Conservation (phyloP, 2,797 vertebrate species). For the Loris lydekkerianus region DNA sequence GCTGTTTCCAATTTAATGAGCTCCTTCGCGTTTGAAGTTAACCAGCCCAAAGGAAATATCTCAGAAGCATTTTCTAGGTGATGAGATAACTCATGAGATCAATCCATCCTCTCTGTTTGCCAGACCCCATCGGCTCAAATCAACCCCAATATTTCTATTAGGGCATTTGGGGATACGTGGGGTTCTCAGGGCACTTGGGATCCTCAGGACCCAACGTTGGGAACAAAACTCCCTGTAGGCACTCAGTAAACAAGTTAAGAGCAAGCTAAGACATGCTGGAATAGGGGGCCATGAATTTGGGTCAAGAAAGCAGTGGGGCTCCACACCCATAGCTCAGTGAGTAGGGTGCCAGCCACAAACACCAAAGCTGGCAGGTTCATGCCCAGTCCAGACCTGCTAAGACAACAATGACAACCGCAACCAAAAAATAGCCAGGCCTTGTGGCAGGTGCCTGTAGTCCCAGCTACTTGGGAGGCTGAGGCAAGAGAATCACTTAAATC, state of each 20-base stretch:
- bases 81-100: background rate
- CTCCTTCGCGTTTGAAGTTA: background rate
- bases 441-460: too few species aligned
- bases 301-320: background rate
- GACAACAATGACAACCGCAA: too few species aligned
- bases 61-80: slow-evolving; percentile 56
- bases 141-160: background rate
- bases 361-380: too few species aligned
- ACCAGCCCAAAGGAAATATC: slow-evolving; percentile 64
- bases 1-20: background rate
- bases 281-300: background rate
- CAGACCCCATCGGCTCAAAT: background rate
- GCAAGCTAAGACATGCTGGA: background rate
- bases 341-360: too few species aligned
- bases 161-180: rapidly evolving
- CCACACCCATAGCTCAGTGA: too few species aligned
- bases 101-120: background rate
- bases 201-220: background rate
- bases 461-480: too few species aligned
- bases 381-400: too few species aligned
- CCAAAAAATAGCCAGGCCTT: too few species aligned
- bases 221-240: background rate
- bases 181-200: background rate
- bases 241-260: background rate
- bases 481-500: too few species aligned